Conservation (phyloP, 2,888 invertebrate genomes). For the Rhyacophila evoluta region DNA sequence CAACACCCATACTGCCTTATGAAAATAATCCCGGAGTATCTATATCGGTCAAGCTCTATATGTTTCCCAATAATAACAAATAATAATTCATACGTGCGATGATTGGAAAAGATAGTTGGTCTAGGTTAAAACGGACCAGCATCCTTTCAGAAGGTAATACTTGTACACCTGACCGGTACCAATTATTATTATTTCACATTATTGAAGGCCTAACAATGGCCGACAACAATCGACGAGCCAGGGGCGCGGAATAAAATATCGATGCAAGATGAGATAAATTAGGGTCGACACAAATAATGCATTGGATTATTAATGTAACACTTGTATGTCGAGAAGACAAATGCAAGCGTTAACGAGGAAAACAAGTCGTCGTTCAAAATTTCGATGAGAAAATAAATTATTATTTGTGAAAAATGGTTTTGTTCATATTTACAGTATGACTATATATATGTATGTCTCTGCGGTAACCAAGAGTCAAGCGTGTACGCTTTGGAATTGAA, state of each 20-base stretch:
- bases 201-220: conserved; percentile 50
- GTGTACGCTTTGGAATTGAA: no score
- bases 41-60: background rate
- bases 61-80: conserved; percentile 28
- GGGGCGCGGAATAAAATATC: background rate
- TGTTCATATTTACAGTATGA: no score
- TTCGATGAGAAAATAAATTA: no score
- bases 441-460: no score
- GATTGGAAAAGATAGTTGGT: conserved; percentile 51
- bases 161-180: conserved; percentile 46
- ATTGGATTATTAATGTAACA: background rate
- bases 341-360: no score
- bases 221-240: background rate
- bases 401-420: no score
- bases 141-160: background rate
- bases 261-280: background rate
- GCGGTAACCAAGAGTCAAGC: no score
- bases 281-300: background rate
- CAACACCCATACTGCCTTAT: background rate
- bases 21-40: background rate
- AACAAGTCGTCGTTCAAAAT: no score
- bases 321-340: no score
- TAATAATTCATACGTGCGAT: conserved; percentile 46
- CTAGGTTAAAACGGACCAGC: conserved; percentile 12
- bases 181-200: conserved; percentile 49